phyloP scores from a whole-genome alignment of 2,888 invertebrate genomes.

The Steromphala cineraria region DNA sequence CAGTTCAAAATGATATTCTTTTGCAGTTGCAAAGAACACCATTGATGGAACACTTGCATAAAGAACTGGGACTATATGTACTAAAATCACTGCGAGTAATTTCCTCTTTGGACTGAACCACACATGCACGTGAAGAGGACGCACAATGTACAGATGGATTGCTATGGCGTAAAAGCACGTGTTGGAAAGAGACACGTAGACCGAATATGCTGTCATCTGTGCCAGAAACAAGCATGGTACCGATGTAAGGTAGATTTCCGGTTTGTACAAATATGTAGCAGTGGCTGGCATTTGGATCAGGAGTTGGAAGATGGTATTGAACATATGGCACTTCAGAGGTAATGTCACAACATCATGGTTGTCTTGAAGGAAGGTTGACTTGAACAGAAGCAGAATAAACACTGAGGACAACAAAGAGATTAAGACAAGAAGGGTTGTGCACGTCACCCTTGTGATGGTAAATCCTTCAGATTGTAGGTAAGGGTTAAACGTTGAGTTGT shows the following conservation, averaged over 20 bases:
- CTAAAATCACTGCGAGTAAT: neutral
- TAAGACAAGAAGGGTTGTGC: too few species aligned
- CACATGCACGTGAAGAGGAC: neutral
- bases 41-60: neutral
- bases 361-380: neutral
- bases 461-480: too few species aligned
- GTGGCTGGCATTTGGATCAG: neutral
- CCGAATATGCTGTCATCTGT: neutral
- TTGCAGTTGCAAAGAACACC: neutral
- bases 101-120: neutral
- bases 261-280: neutral
- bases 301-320: neutral
- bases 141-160: neutral
- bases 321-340: neutral
- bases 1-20: neutral
- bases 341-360: neutral
- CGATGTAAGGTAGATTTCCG: neutral
- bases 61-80: neutral
- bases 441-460: too few species aligned
- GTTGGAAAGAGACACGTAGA: neutral
- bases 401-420: too few species aligned
- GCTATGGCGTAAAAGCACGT: neutral
- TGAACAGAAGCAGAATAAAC: too few species aligned
- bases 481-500: too few species aligned
- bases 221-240: neutral